A percentile compares a stretch with the other conserved stretches of the same genome.
Conservation (phyloP, 2,888 invertebrate species). For the Drosophila vallismaia region DNA sequence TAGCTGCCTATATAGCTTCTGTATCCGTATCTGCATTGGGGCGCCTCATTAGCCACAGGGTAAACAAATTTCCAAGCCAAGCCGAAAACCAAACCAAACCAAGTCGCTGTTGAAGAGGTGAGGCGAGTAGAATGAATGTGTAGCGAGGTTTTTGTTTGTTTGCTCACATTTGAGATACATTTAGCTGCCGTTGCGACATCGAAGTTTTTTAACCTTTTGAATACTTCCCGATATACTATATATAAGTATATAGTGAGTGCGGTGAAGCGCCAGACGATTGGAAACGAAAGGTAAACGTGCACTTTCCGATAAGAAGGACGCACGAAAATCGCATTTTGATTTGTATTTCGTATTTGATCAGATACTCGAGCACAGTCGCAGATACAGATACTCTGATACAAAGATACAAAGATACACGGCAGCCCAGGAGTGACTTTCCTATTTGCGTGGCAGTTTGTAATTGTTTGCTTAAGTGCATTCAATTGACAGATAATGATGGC, state of each 20-base stretch:
- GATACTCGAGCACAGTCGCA: slow-evolving; percentile 12
- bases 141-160: slow-evolving; percentile 64
- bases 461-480: slow-evolving; percentile 82
- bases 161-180: slow-evolving; percentile 69
- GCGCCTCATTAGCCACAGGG: slow-evolving; percentile 73
- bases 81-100: slow-evolving; percentile 36
- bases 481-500: slow-evolving; percentile 82
- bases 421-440: slow-evolving; percentile 35
- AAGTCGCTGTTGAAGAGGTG: slow-evolving; percentile 24
- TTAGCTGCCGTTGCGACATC: slow-evolving; percentile 63
- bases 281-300: slow-evolving; percentile 60
- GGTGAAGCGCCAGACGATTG: slow-evolving; percentile 51
- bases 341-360: slow-evolving; percentile 81
- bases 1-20: slow-evolving; percentile 25
- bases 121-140: slow-evolving; percentile 49
- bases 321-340: slow-evolving; percentile 82
- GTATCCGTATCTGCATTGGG: slow-evolving; percentile 38
- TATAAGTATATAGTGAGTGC: slow-evolving; percentile 9
- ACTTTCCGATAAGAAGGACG: slow-evolving; percentile 66
- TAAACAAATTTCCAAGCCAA: slow-evolving; percentile 66
- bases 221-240: slow-evolving; percentile 34
- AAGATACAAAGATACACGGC: slow-evolving; percentile 52
- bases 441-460: slow-evolving; percentile 69
- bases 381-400: slow-evolving; percentile 9
- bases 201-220: slow-evolving; percentile 69